These are phyloP conservation scores for Dipus sagitta DNA, from an alignment of 2,797 vertebrate species.

Conservation along the genomic window DNA sequence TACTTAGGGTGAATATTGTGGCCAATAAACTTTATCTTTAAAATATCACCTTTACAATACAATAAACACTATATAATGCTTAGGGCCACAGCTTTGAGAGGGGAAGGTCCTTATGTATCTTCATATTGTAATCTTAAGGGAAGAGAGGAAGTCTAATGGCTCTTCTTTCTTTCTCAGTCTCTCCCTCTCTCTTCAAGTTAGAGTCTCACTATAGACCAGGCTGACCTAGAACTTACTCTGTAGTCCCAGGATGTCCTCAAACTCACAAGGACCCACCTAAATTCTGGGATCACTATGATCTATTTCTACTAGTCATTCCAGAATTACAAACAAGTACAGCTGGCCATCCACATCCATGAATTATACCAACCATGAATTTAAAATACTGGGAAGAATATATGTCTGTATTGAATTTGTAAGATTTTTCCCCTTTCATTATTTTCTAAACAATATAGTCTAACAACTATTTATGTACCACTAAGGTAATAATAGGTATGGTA, in stretches of 20 bases:
- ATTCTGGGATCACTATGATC: too few species aligned
- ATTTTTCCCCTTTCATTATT: not conserved
- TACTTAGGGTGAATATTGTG: not conserved
- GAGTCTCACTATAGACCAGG: too few species aligned
- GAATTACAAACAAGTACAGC: not conserved
- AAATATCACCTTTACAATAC: not conserved
- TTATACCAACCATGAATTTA: not conserved
- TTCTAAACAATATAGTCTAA: not conserved
- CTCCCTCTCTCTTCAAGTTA: too few species aligned
- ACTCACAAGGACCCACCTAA: too few species aligned
- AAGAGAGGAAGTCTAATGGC: not conserved
- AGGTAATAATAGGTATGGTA: not conserved
- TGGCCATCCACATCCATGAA: not conserved
- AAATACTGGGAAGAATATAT: not conserved
- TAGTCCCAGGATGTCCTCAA: too few species aligned
- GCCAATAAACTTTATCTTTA: slow-evolving; percentile 22
- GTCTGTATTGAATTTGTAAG: not conserved
- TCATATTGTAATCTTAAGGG: not conserved
- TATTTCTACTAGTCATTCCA: not conserved
- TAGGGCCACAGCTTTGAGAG: not conserved
- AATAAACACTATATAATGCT: not conserved
- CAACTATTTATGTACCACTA: not conserved
- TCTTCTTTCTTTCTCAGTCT: too few species aligned
- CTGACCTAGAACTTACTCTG: too few species aligned
- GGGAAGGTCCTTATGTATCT: not conserved